These are phyloP conservation scores for Lasius fuliginosus DNA, from an alignment of 2,888 invertebrate genomes.

Conservation along the genomic window DNA sequence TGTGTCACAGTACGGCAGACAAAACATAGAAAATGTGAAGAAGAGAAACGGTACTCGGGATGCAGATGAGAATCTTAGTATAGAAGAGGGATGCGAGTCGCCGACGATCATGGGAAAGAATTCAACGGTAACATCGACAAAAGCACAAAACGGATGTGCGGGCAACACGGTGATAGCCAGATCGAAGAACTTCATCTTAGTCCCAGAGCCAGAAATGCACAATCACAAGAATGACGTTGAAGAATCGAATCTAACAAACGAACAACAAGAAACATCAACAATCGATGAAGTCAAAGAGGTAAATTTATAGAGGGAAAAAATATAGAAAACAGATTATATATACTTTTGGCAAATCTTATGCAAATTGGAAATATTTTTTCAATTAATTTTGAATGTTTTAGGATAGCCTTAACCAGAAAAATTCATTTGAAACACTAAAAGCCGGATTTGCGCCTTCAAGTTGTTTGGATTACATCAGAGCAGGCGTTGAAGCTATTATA, in stretches of 20 bases:
- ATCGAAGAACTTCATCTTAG: conserved; percentile 90
- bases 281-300: conserved; percentile 72
- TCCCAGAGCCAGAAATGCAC: conserved; percentile 91
- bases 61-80: conserved; percentile 87
- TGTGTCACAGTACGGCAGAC: conserved; percentile 92
- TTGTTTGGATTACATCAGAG: conserved; percentile 95
- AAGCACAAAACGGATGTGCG: conserved; percentile 77
- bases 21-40: conserved; percentile 87
- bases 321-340: background rate
- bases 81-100: conserved; percentile 86
- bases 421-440: conserved; percentile 87
- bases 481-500: conserved; percentile 98
- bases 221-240: conserved; percentile 85
- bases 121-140: conserved; percentile 64
- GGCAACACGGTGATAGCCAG: conserved; percentile 91
- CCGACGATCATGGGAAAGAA: conserved; percentile 73
- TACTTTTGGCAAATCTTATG: background rate
- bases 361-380: background rate
- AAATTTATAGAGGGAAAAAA: conserved; percentile 45
- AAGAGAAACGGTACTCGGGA: conserved; percentile 87
- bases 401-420: conserved; percentile 82
- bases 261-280: conserved; percentile 35
- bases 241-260: conserved; percentile 53
- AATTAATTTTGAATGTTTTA: conserved; percentile 65
- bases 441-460: conserved; percentile 94